These are phyloP conservation scores for Xylocampa areola DNA, from an alignment of 2,888 invertebrate species.

Conservation along the genomic window DNA sequence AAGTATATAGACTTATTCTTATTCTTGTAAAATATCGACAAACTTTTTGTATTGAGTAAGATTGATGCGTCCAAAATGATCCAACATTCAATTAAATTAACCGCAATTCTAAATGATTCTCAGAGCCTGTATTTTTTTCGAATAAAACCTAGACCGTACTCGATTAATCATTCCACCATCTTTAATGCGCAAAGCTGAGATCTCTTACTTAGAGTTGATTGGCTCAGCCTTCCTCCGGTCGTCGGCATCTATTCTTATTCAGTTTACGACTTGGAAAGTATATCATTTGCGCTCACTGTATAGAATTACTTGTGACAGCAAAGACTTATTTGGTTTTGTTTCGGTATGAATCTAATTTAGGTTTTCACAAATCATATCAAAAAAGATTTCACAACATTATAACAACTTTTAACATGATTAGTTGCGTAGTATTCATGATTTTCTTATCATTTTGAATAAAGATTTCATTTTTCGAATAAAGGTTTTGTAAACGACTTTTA, in stretches of 20 bases:
- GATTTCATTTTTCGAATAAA: too few species aligned
- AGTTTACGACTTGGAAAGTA: constrained; percentile 4
- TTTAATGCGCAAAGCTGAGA: constrained; percentile 28
- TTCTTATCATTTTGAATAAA: too few species aligned
- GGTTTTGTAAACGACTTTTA: too few species aligned
- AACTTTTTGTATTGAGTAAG: background rate
- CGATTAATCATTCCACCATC: constrained; percentile 35
- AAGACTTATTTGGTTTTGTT: background rate
- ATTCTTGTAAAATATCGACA: background rate
- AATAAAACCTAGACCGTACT: constrained; percentile 9
- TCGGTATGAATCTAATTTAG: too few species aligned
- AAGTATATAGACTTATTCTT: too few species aligned
- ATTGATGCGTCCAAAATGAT: background rate
- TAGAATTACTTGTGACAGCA: background rate
- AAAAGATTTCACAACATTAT: too few species aligned
- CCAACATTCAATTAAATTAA: constrained; percentile 10
- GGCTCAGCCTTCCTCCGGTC: constrained; percentile 8
- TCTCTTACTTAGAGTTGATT: constrained; percentile 26
- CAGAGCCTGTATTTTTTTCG: background rate
- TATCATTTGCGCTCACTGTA: constrained; percentile 1
- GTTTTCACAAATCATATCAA: too few species aligned
- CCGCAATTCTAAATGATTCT: constrained; percentile 1
- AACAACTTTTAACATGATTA: too few species aligned
- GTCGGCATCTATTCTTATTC: constrained; percentile 9
- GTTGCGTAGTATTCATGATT: too few species aligned